phyloP scores from a whole-genome alignment of 2,113 vertebrate genomes.

The Elanoides forficatus region DNA sequence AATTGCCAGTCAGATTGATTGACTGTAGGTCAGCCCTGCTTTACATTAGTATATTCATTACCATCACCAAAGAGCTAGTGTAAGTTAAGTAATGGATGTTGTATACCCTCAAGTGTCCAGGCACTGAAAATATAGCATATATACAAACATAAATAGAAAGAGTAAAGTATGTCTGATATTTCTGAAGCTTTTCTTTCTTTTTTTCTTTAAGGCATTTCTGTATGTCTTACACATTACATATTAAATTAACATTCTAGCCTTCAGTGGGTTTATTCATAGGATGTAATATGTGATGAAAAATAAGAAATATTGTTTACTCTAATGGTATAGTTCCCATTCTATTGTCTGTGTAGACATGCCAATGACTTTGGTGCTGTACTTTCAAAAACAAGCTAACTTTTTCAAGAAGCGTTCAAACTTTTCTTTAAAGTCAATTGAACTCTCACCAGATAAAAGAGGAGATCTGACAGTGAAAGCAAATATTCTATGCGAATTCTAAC shows the following conservation, averaged over 20 bases:
- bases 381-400: not conserved
- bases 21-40: not conserved
- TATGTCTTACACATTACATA: not conserved
- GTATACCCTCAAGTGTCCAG: not conserved
- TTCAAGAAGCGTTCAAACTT: not conserved
- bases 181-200: not conserved
- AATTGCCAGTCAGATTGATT: not conserved
- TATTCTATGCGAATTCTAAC: not conserved
- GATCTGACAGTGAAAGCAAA: not conserved
- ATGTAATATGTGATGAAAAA: not conserved
- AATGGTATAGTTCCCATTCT: not conserved
- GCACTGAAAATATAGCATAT: not conserved
- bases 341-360: not conserved
- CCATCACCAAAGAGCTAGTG: not conserved
- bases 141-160: not conserved
- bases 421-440: not conserved
- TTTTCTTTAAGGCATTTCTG: not conserved
- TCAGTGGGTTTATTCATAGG: not conserved
- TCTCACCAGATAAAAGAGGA: not conserved
- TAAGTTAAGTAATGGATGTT: not conserved
- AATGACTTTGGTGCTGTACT: not conserved
- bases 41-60: not conserved
- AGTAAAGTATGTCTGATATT: not conserved
- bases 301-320: not conserved
- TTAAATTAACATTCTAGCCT: not conserved